Evolutionary conservation across 2,797 vertebrate genomes (phyloP).

Genomic region (Onychomys leucogaster): DNA sequence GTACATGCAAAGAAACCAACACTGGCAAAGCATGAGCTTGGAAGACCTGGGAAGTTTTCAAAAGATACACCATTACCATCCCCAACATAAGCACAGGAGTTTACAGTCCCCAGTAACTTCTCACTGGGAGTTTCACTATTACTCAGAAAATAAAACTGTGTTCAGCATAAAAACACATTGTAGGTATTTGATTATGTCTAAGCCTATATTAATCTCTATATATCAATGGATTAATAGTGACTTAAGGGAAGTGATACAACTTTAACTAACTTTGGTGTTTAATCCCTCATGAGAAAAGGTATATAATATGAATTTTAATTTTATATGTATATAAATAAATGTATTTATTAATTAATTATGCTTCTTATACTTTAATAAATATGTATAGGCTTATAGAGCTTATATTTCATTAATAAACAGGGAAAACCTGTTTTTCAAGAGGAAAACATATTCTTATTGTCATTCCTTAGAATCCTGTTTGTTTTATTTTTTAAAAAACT

Average conservation of each 20-base stretch:
- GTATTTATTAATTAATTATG: conserved; percentile 4
- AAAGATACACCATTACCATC: not conserved
- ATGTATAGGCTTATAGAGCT: not conserved
- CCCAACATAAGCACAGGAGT: not conserved
- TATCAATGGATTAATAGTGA: not conserved
- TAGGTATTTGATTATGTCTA: not conserved
- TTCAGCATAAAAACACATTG: not conserved
- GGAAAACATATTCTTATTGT: not conserved
- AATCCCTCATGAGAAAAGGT: not conserved
- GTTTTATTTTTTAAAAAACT: too few species aligned
- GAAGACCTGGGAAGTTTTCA: not conserved
- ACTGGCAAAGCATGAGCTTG: not conserved
- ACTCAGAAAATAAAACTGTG: not conserved
- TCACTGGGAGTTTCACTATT: not conserved
- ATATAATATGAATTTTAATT: conserved; percentile 2
- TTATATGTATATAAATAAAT: not conserved
- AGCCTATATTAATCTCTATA: not conserved
- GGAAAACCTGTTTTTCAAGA: not conserved
- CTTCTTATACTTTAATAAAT: not conserved
- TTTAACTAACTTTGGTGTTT: not conserved
- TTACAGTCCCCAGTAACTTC: not conserved
- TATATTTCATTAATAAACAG: not conserved
- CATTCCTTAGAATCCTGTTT: not conserved
- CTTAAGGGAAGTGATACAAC: not conserved
- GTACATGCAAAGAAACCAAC: not conserved